A percentile compares a stretch with the other conserved stretches of the same genome.
Evolutionary conservation across 2,888 invertebrate species (phyloP).

Genomic region (Lissocephala sabroskyi): DNA sequence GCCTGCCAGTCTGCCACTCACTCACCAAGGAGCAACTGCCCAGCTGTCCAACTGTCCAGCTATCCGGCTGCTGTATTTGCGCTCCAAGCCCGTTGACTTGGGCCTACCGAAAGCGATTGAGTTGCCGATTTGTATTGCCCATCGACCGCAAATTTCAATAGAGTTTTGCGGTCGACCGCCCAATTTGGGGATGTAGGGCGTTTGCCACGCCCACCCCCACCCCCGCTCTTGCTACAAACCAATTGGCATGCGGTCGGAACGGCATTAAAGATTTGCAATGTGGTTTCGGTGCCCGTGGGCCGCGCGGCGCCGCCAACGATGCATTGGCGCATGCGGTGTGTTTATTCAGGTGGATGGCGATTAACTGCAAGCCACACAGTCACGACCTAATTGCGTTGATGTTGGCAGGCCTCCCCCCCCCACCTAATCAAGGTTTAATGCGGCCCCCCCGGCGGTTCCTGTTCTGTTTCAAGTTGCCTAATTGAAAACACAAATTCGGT

Average conservation of each 20-base stretch:
- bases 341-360: neutral
- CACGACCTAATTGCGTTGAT: constrained; percentile 49
- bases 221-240: no score
- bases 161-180: constrained; percentile 49
- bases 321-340: neutral
- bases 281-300: constrained; percentile 19
- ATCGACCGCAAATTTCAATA: constrained; percentile 63
- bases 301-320: constrained; percentile 33
- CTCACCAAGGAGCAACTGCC: no score
- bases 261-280: constrained; percentile 63
- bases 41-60: neutral
- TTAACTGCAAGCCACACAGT: neutral
- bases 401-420: no score
- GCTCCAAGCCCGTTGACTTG: no score
- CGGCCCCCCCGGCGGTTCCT: no score
- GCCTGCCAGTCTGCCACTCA: neutral
- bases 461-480: constrained; percentile 34
- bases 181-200: neutral
- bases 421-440: constrained; percentile 52
- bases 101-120: no score
- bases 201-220: no score
- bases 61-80: no score
- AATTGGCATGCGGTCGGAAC: constrained; percentile 43
- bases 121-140: no score
- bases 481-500: constrained; percentile 44